Evolutionary conservation across 2,888 invertebrate species (phyloP).

Genomic region (Orthosia gracilis): DNA sequence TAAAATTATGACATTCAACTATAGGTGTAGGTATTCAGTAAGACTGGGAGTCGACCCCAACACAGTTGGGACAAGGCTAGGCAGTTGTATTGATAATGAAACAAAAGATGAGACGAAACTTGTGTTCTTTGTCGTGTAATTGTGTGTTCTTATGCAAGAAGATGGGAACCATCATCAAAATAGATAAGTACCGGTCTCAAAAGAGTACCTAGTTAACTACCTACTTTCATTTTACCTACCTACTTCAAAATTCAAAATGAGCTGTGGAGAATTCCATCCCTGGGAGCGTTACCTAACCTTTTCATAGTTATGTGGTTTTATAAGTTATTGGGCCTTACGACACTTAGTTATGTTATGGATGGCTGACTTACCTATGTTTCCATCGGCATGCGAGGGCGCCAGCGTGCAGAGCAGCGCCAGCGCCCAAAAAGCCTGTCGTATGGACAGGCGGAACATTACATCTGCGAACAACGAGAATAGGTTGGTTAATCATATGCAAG

Average conservation of each 20-base stretch:
- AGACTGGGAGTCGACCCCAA: too few species aligned
- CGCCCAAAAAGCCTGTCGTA: conserved; percentile 88
- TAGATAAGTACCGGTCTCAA: neutral
- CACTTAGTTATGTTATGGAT: neutral
- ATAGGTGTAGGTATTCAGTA: too few species aligned
- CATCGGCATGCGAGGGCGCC: conserved; percentile 91
- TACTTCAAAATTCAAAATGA: conserved; percentile 14
- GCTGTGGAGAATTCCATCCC: neutral
- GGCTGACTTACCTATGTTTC: conserved; percentile 92
- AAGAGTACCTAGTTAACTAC: too few species aligned
- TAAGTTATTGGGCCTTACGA: neutral
- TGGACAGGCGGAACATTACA: conserved; percentile 85
- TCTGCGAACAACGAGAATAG: conserved; percentile 72
- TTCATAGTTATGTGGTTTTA: neutral
- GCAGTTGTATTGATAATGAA: too few species aligned
- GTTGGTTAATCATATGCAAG: neutral
- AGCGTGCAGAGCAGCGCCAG: conserved; percentile 86
- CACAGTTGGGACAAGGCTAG: too few species aligned
- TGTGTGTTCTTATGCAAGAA: neutral
- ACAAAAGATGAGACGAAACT: too few species aligned
- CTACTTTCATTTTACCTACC: neutral
- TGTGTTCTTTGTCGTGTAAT: neutral
- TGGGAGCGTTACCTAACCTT: neutral
- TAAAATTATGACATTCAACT: too few species aligned
- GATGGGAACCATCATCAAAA: neutral